Percentiles rank a stretch among this genome's conserved stretches.
Evolutionary conservation across 2,888 invertebrate genomes (phyloP).

Genomic region (Congeria kusceri): DNA sequence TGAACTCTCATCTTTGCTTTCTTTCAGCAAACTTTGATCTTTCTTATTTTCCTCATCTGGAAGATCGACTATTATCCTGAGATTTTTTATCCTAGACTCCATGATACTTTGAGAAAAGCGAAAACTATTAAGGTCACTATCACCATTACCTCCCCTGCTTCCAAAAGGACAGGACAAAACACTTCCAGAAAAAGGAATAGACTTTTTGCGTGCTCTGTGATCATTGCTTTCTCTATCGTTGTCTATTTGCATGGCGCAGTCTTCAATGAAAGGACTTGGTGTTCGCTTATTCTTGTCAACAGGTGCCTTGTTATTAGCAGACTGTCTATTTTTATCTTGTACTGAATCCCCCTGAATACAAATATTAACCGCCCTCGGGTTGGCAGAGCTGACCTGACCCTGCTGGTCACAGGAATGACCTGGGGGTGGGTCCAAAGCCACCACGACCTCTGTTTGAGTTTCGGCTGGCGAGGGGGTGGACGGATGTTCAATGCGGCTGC

Average conservation of each 20-base stretch:
- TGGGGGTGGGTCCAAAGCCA: neutral
- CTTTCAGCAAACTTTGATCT: slow-evolving; percentile 70
- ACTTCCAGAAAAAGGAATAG: neutral
- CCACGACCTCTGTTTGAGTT: too few species aligned
- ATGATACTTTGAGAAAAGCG: neutral
- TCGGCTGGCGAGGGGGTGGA: too few species aligned
- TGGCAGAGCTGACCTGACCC: neutral
- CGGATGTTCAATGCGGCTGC: slow-evolving; percentile 22
- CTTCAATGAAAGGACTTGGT: slow-evolving; percentile 1
- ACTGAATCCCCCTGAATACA: neutral
- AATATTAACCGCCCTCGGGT: neutral
- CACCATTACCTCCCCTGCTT: neutral
- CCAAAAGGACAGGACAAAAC: slow-evolving; percentile 4
- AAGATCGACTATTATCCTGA: slow-evolving; percentile 60
- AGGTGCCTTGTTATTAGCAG: neutral
- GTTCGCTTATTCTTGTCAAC: neutral
- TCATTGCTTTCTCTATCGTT: neutral
- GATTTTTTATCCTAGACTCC: slow-evolving; percentile 43
- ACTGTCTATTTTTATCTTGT: neutral
- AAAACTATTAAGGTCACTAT: neutral
- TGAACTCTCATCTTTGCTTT: slow-evolving; percentile 56
- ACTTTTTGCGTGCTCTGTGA: neutral
- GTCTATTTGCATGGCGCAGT: neutral
- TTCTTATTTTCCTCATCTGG: slow-evolving; percentile 68
- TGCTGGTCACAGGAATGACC: neutral